A percentile compares a stretch with the other conserved stretches of the same genome.
These are phyloP conservation scores for Sycophila texana DNA, from an alignment of 2,888 invertebrate species.

Conservation along the genomic window DNA sequence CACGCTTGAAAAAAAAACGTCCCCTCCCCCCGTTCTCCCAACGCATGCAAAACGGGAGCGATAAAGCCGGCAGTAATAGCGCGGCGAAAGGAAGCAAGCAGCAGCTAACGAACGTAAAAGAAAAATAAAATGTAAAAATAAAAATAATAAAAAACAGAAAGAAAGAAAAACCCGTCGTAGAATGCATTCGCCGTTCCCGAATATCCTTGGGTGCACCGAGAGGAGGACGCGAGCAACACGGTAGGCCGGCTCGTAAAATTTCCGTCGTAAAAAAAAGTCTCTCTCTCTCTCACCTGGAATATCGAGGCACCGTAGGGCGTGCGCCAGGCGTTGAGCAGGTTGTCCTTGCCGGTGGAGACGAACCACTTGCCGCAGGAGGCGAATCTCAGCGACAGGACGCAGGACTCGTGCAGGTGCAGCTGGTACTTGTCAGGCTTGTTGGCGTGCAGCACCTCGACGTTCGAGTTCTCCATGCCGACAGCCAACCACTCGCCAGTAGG, in stretches of 20 bases:
- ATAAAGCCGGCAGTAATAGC: conserved; percentile 51
- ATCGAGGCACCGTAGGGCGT: conserved; percentile 96
- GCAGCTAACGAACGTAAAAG: conserved; percentile 18
- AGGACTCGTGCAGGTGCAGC: conserved; percentile 95
- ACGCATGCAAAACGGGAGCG: conserved; percentile 54
- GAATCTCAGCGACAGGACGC: conserved; percentile 94
- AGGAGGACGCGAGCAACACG: conserved; percentile 13
- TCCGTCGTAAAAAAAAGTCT: conserved; percentile 39
- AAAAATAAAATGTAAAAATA: conserved; percentile 11
- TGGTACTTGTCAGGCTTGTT: conserved; percentile 96
- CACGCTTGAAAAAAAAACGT: conserved; percentile 27
- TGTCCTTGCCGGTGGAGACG: conserved; percentile 96
- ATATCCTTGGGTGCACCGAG: conserved; percentile 24
- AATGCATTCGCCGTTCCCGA: conserved; percentile 12
- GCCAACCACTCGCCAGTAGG: conserved; percentile 97
- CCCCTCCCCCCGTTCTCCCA: conserved; percentile 11
- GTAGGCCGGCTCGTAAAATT: conserved; percentile 24
- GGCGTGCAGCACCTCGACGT: conserved; percentile 93
- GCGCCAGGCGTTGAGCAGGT: conserved; percentile 96
- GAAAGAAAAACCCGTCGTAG: neutral
- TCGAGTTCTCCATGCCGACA: conserved; percentile 97
- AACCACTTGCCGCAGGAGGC: conserved; percentile 98
- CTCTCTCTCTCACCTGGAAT: conserved; percentile 89
- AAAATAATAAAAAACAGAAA: no score
- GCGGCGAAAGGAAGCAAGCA: conserved; percentile 33